Base-by-base conservation (phyloP, 2,113 vertebrate species). In the Hylia prasina region DNA sequence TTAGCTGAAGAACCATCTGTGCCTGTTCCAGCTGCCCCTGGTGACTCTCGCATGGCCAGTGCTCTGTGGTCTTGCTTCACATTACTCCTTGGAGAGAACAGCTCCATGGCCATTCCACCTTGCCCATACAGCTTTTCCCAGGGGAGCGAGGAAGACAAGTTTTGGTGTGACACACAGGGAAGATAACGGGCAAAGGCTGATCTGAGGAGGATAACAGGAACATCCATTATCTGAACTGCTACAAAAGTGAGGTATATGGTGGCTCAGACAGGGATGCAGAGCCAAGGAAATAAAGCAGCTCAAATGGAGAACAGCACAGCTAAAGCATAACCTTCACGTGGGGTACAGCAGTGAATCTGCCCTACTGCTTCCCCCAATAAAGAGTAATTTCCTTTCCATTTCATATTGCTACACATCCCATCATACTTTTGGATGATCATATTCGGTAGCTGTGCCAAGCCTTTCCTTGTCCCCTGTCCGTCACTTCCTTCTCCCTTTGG, bases 401-500 rank as follows among this genome's bases (percentile, higher is more conserved):
- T 44, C 13, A 1, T 35, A 8, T 35, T 50, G 9, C 33, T 25
- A 20, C 27, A n/a, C 14, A 7, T 56, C 39, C 35, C 5, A 0
- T 37, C 69, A 18, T 2, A 9, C 6, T 37, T 17, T 24, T 33
- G 53, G 33, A 48, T 6, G 1, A 31, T 4, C 1, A 5, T n/a
- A 13, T 2, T 44, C 0, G 3, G 8, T 50, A 66, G 11, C 33
- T 81, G 23, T 33, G 19, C 15, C 42, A 53, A 42, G 12, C 8
- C 7, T 80, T 13, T 77, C 64, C 33, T 51, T 44, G 69, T 82
- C 15, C 11, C 13, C 25, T 40, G 22, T 47, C 22, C 18, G 13
- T 83, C 0, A 0, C 25, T 63, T 58, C 66, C 27, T 48, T 23
- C 21, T 30, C n/a, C 2, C 11, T 81, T 76, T 11, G 2, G 44